Conservation (phyloP, 2,113 vertebrate species). For the Halichoerus grypus region DNA sequence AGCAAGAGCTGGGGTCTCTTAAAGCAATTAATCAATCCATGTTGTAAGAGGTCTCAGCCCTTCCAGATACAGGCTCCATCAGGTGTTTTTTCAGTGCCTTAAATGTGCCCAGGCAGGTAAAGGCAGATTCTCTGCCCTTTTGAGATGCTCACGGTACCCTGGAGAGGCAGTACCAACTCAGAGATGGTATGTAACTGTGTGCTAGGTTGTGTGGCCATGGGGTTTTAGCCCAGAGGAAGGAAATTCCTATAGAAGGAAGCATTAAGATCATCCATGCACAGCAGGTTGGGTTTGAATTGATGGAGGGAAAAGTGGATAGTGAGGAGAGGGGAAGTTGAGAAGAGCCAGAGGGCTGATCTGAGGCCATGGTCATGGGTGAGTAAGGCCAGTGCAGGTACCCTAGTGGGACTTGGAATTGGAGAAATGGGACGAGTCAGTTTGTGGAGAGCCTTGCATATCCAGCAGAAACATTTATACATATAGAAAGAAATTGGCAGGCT, state of each 20-base stretch:
- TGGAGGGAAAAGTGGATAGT: background rate
- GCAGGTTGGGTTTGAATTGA: background rate
- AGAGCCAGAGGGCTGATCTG: background rate
- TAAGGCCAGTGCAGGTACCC: background rate
- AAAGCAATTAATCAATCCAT: background rate
- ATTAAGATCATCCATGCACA: background rate
- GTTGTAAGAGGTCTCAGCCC: background rate
- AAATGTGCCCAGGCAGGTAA: background rate
- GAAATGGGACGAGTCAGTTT: background rate
- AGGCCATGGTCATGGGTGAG: background rate
- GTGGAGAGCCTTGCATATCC: background rate
- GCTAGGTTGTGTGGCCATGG: background rate
- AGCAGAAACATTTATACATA: background rate
- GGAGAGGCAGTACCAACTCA: background rate
- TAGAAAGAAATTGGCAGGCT: background rate
- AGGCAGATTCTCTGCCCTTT: background rate
- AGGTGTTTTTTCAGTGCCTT: background rate
- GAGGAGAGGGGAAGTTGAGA: background rate
- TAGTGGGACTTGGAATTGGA: background rate
- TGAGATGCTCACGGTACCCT: background rate
- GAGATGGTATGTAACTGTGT: background rate
- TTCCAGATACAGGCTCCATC: background rate
- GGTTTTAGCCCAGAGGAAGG: background rate
- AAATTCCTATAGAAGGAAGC: background rate
- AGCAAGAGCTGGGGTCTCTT: background rate